Evolutionary conservation across 2,888 invertebrate species (phyloP), one percentile per base, ranked within the genome.

Genomic region (Bellardia bayeri): DNA sequence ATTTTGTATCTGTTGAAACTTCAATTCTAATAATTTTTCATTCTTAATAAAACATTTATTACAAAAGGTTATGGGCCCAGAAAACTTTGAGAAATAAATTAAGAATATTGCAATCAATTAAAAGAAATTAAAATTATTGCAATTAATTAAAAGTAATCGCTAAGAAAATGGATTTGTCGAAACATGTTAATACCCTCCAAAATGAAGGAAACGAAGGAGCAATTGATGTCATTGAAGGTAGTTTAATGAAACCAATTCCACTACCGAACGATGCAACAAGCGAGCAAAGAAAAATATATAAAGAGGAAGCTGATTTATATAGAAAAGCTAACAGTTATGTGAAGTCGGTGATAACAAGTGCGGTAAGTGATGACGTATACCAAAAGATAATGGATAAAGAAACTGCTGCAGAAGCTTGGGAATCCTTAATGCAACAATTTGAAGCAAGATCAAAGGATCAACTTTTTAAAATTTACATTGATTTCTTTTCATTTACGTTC

Each of bases 241-340:
- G 1, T 45, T 45, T 45, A 45, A 45, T 9, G 42, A 45, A 45
- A 45, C 42, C 42, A 45, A 45, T 45, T 45, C 42, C 42, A 45
- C 42, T 11, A 45, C 42, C 42, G 11, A 45, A 4, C 8, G 11
- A 45, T 7, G 42, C 42, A 45, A 45, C 42, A 45, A 11, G 8
- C 8, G 42, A 45, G 42, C 5, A 45, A 45, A 45, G 42, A 7
- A 45, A 45, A 23, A 23, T 23, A 23, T 23, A 23, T 69, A 90
- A 88, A 71, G 14, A 79, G 74, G 23, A 23, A 23, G 23, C 23
- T 11, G 82, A 37, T 74, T 79, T 89, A 37, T 91, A 87, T 72
- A 89, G 90, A 63, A 92, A 91, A 85, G 91, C 92, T 64, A 92
- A 91, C 69, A 92, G 91, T 86, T 91, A 91, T 79, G 91, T 91